phyloP scores from a whole-genome alignment of 2,888 invertebrate species.

The Ephialtes manifestator region DNA sequence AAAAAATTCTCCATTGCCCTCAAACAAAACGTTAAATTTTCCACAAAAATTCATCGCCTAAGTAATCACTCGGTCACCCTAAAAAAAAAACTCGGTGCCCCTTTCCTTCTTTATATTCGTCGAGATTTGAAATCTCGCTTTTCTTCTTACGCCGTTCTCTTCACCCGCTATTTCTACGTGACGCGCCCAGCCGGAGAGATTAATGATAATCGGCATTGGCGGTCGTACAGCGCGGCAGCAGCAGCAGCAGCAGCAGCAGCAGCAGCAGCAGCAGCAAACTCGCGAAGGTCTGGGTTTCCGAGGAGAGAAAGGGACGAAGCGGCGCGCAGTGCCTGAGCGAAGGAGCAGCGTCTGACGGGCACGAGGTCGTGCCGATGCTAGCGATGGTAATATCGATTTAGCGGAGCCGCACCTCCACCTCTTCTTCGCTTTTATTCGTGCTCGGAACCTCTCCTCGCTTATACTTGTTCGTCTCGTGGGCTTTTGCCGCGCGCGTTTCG shows the following conservation, averaged over 20 bases:
- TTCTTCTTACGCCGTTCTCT: slow-evolving; percentile 21
- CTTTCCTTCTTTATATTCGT: slow-evolving; percentile 25
- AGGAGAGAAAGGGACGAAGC: slow-evolving; percentile 29
- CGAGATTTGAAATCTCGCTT: slow-evolving; percentile 40
- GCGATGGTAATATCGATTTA: slow-evolving; percentile 81
- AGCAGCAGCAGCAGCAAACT: slow-evolving; percentile 58
- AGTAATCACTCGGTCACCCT: slow-evolving; percentile 26
- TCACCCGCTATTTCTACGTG: slow-evolving; percentile 28
- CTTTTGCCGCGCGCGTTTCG: slow-evolving; percentile 57
- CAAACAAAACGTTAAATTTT: neutral
- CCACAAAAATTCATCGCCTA: slow-evolving; percentile 40
- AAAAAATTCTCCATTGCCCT: no score
- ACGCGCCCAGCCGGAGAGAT: slow-evolving; percentile 60
- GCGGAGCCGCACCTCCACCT: slow-evolving; percentile 72
- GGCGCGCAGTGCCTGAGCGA: slow-evolving; percentile 32
- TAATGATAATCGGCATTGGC: slow-evolving; percentile 74
- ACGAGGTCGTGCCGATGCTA: slow-evolving; percentile 74
- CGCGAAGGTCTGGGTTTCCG: slow-evolving; percentile 74
- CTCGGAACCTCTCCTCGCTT: slow-evolving; percentile 53
- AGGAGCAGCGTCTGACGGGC: slow-evolving; percentile 68
- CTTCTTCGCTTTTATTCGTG: slow-evolving; percentile 41
- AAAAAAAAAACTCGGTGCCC: no score
- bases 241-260: slow-evolving; percentile 51
- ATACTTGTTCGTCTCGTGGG: slow-evolving; percentile 35
- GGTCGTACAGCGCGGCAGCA: slow-evolving; percentile 49